Evolutionary conservation across 2,797 vertebrate species (phyloP), one percentile per base, ranked within the genome.

Genomic region (Acanthornis magna): DNA sequence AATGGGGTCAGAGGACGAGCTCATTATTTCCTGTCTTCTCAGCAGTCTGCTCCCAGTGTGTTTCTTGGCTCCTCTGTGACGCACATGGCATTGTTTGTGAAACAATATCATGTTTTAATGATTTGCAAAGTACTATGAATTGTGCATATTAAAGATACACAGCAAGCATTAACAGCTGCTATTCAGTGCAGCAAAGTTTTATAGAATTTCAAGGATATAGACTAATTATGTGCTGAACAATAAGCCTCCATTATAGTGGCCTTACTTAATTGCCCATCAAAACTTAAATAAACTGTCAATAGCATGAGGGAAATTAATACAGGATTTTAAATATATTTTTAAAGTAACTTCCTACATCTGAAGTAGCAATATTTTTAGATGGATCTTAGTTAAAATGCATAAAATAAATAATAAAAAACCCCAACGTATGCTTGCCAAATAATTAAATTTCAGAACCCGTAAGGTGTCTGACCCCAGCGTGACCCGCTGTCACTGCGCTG

Each of bases 51-150:
- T 91, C 66, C 2, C 10, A 83, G 76, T 13, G 10, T 50, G 43
- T n/a, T 30, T 75, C n/a, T 76, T 51, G 75, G 67, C 63, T 89
- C 70, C 84, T 82, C 78, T 12, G 9, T 89, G 94, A 91, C 42
- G 53, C 53, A 92, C 60, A 73, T 15, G 55, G 54, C 87, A 92
- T 84, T 92, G 94, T 94, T 82, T 73, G 67, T 79, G 77, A 79
- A 96, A 85, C 89, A 89, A 87, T 91, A 20, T 55, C 25, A 85
- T 45, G 43, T 70, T 85, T 63, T 76, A 87, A 73, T 27, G 68
- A 72, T 84, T 60, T 81, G 34, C 62, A 67, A 85, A 89, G 57
- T 61, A 14, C 38, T 43, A 5, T 22, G 43, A 85, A n/a, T 55
- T 22, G 30, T 57, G 78, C 60, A 53, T 62, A 34, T 60, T 78